Base-by-base conservation (phyloP, 2,888 invertebrate genomes). In the Unio pictorum region DNA sequence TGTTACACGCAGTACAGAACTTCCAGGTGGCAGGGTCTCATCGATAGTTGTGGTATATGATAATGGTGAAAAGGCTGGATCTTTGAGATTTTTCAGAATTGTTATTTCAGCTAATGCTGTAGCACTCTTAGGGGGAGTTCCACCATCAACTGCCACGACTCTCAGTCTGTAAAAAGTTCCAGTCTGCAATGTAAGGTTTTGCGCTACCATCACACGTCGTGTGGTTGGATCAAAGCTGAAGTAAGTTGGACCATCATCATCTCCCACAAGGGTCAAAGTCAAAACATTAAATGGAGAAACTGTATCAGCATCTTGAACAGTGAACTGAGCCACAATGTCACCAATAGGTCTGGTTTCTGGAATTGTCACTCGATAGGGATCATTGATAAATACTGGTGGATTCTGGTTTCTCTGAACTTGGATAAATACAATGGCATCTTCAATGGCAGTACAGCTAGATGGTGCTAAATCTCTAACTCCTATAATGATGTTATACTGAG, bases 141-240 rank as follows among this genome's bases (percentile, higher is more conserved):
- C 87, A 11, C 85, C 85, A 74, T 87, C 87, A 65, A 73, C 67
- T 1, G 84, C 87, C n/a, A 83, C 80, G 63, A 87, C 77, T 54
- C 85, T 76, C 30, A 87, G 73, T 80, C 84, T 76, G 69, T 86
- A 86, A 45, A 76, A 72, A 3, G 79, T 74, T 5, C 61, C 69
- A 17, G 80, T 78, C 66, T 86, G 86, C 28, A 73, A 62, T 20
- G 75, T 73, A 4, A 87, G 76, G 64, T 79, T 75, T 55, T 75
- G 61, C 20, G 65, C 71, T 23, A 86, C 79, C 11, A 67, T 71
- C n/a, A 87, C 76, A 61, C 73, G 75, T n/a, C 87, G 85, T 28
- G 75, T 74, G 26, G 45, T 30, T 8, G 76, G 65, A 58, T 84
- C 76, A 61, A 86, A 74, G 63, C 68, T 75, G 74, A 87, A 87